Evolutionary conservation across 2,888 invertebrate genomes (phyloP).

Genomic region (Meteorus colon): DNA sequence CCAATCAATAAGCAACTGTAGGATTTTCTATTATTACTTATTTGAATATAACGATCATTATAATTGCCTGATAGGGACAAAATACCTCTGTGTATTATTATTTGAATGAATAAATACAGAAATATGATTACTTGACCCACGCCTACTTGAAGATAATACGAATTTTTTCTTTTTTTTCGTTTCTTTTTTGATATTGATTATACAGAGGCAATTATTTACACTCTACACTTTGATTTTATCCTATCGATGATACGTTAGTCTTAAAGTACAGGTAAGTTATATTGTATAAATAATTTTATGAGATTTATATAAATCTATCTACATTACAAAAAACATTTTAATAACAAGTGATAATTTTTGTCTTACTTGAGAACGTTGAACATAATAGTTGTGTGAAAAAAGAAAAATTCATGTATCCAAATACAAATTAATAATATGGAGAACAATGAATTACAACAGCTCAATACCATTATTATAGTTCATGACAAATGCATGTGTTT

Average conservation of each 20-base stretch:
- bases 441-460: slow-evolving; percentile 24
- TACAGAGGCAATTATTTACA: slow-evolving; percentile 23
- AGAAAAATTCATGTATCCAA: background rate
- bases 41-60: slow-evolving; percentile 16
- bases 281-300: slow-evolving; percentile 9
- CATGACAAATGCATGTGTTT: background rate
- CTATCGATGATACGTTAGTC: background rate
- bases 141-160: slow-evolving; percentile 9
- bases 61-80: slow-evolving; percentile 20
- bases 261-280: slow-evolving; percentile 14
- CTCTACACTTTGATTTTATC: slow-evolving; percentile 3
- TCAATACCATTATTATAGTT: background rate
- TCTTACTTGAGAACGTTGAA: slow-evolving; percentile 20
- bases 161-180: background rate
- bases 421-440: slow-evolving; percentile 27
- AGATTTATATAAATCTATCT: slow-evolving; percentile 21
- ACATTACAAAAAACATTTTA: slow-evolving; percentile 33
- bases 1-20: slow-evolving; percentile 15
- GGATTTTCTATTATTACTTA: slow-evolving; percentile 19
- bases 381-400: background rate
- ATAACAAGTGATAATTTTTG: slow-evolving; percentile 36
- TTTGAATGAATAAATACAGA: slow-evolving; percentile 33
- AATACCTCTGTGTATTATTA: slow-evolving; percentile 33
- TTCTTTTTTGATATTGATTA: background rate
- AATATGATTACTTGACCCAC: slow-evolving; percentile 17